Percentiles rank a stretch among this genome's conserved stretches.
Conservation (phyloP, 2,888 invertebrate genomes). For the Drosophila longiperda region DNA sequence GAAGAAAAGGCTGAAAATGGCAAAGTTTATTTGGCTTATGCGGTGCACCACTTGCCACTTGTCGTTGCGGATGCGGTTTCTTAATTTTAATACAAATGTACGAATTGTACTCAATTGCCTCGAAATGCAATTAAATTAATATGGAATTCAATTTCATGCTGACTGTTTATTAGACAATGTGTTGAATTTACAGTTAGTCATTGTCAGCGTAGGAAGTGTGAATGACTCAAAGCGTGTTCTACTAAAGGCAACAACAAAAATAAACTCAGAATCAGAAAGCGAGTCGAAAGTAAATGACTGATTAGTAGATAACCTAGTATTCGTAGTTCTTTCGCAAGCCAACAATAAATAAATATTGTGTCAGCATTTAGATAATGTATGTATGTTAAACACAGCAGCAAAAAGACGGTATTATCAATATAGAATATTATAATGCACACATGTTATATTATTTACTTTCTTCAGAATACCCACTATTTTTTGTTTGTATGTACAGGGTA, state of each 20-base stretch:
- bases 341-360: background rate
- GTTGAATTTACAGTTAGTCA: constrained; percentile 47
- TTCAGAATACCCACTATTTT: background rate
- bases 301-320: background rate
- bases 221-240: constrained; percentile 38
- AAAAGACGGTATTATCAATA: background rate
- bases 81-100: constrained; percentile 3
- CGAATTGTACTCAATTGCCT: constrained; percentile 1
- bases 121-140: constrained; percentile 48
- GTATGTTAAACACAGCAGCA: background rate
- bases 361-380: background rate
- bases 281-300: constrained; percentile 10
- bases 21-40: constrained; percentile 53
- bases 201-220: constrained; percentile 12
- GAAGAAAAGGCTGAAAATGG: constrained; percentile 35
- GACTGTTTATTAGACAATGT: constrained; percentile 13
- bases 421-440: background rate
- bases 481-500: background rate
- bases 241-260: constrained; percentile 29
- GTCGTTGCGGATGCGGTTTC: constrained; percentile 12
- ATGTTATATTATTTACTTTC: background rate
- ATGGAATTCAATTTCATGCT: constrained; percentile 40
- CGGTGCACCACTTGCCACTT: constrained; percentile 17
- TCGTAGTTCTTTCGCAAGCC: background rate
- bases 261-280: constrained; percentile 4